phyloP scores from a whole-genome alignment of 2,113 vertebrate species.

The Megaleporinus macrocephalus region DNA sequence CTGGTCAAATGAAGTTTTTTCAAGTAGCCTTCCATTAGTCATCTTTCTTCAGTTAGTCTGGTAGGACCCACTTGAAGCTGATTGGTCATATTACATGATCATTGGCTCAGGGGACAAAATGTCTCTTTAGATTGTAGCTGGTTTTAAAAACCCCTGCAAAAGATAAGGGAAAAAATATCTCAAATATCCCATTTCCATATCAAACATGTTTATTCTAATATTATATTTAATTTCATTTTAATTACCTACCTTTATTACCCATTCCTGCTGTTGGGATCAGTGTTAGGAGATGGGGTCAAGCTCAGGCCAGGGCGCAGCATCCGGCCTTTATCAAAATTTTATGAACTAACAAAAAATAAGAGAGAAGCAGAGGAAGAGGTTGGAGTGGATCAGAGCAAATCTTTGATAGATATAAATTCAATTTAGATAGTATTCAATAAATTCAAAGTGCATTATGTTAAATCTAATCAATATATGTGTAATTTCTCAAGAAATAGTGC shows the following conservation, averaged over 20 bases:
- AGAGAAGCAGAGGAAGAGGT: background rate
- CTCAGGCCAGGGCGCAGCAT: background rate
- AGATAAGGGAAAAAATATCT: background rate
- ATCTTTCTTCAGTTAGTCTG: background rate
- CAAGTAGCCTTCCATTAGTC: background rate
- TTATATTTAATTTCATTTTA: background rate
- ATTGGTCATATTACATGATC: background rate
- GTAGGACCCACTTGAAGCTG: background rate
- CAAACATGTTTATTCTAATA: background rate
- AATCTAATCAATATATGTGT: background rate
- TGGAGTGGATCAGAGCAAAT: too few relatives aligned
- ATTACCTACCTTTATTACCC: conserved; percentile 9
- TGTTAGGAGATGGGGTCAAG: background rate
- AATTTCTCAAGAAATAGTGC: too few relatives aligned
- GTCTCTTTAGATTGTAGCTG: conserved; percentile 3
- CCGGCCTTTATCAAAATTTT: conserved; percentile 1
- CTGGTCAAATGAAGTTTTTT: background rate
- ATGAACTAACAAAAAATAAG: background rate
- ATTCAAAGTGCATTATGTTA: too few relatives aligned
- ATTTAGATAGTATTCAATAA: too few relatives aligned
- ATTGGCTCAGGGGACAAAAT: background rate
- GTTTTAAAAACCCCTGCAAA: conserved; percentile 11
- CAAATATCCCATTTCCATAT: background rate
- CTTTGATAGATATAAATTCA: too few relatives aligned
- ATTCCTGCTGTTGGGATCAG: background rate